phyloP scores from a whole-genome alignment of 1,140 invertebrate species.

The Halesus radiatus region DNA sequence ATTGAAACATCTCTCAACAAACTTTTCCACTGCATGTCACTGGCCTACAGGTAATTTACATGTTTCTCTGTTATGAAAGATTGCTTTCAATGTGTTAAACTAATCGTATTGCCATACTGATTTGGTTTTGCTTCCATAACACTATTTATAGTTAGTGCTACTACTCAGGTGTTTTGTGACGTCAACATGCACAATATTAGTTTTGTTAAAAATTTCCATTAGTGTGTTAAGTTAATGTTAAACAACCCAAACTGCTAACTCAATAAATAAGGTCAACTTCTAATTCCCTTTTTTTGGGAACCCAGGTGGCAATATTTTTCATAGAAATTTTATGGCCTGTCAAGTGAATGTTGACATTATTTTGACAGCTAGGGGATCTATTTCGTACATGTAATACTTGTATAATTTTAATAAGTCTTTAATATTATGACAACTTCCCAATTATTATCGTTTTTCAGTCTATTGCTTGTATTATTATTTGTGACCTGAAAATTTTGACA shows the following conservation, averaged over 20 bases:
- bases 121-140: conserved; percentile 9
- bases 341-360: conserved; percentile 19
- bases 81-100: not conserved
- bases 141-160: conserved; percentile 29
- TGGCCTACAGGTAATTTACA: conserved; percentile 90
- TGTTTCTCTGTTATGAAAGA: conserved; percentile 14
- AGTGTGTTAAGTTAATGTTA: not conserved
- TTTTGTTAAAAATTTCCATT: conserved; percentile 9
- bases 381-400: not conserved
- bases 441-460: too few relatives aligned
- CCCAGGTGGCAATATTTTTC: not conserved
- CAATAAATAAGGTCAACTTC: too few relatives aligned
- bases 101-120: conserved; percentile 4
- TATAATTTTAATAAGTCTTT: too few relatives aligned
- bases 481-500: too few relatives aligned
- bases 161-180: conserved; percentile 26
- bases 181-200: conserved; percentile 18
- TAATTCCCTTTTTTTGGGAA: too few relatives aligned
- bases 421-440: too few relatives aligned
- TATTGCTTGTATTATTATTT: too few relatives aligned
- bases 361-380: conserved; percentile 3
- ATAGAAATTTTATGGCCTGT: not conserved
- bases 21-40: conserved; percentile 95
- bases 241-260: too few relatives aligned
- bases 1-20: conserved; percentile 96